A percentile compares a stretch with the other conserved stretches of the same genome.
phyloP scores from a whole-genome alignment of 2,888 invertebrate species.

The Tachystola acroxantha region DNA sequence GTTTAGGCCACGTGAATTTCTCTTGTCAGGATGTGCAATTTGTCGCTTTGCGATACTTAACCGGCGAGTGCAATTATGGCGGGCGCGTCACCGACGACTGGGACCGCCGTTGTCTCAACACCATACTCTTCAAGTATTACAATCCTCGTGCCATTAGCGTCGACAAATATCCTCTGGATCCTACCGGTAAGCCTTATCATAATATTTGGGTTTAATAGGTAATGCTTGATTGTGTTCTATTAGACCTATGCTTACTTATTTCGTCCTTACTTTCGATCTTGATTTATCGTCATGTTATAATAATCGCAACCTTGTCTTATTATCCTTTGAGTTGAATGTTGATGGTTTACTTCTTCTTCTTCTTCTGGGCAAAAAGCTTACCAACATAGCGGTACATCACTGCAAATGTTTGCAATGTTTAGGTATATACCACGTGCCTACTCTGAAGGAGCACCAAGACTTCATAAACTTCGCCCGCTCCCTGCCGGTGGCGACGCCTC shows the following conservation, averaged over 20 bases:
- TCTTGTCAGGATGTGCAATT: constrained; percentile 89
- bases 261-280: too few species aligned
- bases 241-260: too few species aligned
- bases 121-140: constrained; percentile 90
- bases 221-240: too few species aligned
- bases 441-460: constrained; percentile 83
- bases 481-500: constrained; percentile 87
- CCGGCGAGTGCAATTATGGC: constrained; percentile 97
- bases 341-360: too few species aligned
- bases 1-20: too few species aligned
- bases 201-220: too few species aligned
- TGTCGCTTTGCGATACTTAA: constrained; percentile 92
- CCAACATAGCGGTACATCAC: too few species aligned
- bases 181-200: constrained; percentile 77
- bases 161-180: constrained; percentile 82
- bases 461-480: constrained; percentile 82
- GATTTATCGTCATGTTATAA: too few species aligned
- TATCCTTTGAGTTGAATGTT: too few species aligned
- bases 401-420: too few species aligned
- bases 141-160: constrained; percentile 81
- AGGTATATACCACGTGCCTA: constrained; percentile 86
- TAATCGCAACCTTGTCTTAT: too few species aligned
- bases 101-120: constrained; percentile 92
- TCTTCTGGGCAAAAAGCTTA: too few species aligned
- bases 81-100: constrained; percentile 97